Conservation (phyloP, 2,113 vertebrate species). For the Egretta garzetta region DNA sequence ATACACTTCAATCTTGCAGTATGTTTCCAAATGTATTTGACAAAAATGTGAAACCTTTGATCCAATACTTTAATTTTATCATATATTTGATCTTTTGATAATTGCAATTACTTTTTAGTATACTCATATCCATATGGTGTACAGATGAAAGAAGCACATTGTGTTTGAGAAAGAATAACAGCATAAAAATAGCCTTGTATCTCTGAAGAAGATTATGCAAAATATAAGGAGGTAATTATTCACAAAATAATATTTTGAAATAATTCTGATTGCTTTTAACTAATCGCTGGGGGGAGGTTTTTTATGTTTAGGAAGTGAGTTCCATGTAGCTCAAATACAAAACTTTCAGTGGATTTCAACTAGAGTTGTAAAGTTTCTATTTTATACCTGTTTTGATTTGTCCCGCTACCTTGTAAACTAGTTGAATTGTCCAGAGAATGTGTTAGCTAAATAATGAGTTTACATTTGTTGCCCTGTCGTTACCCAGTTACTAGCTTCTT, state of each 20-base stretch:
- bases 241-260: not conserved
- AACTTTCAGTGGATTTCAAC: not conserved
- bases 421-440: not conserved
- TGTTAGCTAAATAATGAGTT: not conserved
- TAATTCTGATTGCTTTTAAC: not conserved
- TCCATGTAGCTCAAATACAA: not conserved
- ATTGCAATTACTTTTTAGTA: not conserved
- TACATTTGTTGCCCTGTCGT: not conserved
- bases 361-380: not conserved
- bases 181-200: not conserved
- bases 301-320: not conserved
- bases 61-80: not conserved
- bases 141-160: constrained; percentile 24
- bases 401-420: not conserved
- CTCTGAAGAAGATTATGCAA: not conserved
- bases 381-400: not conserved
- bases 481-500: not conserved
- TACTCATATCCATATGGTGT: not conserved
- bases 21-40: constrained; percentile 3
- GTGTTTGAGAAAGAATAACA: not conserved
- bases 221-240: not conserved
- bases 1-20: not conserved
- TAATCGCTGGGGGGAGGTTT: not conserved
- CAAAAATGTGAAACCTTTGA: not conserved
- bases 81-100: not conserved